Conservation (phyloP, 2,888 invertebrate species). For the Mythimna impura region DNA sequence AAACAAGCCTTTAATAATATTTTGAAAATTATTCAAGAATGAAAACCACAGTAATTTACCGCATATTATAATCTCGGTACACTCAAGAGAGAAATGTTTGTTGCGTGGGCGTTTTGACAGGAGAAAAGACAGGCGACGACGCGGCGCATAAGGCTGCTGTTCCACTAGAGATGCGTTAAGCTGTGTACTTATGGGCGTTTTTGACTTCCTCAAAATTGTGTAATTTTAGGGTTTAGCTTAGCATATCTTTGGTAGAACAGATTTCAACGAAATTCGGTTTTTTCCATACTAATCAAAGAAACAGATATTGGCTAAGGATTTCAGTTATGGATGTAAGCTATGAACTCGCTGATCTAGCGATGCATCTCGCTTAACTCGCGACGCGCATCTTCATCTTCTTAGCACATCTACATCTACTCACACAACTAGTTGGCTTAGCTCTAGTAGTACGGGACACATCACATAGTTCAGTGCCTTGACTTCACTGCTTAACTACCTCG, state of each 20-base stretch:
- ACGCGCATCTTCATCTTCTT: background rate
- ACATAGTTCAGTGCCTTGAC: background rate
- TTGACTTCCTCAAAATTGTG: too few relatives aligned
- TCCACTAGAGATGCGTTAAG: background rate
- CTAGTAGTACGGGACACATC: background rate
- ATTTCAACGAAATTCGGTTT: background rate
- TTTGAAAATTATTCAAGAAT: slow-evolving; percentile 54
- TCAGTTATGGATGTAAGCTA: too few relatives aligned
- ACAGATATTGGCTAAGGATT: background rate
- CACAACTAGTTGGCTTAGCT: background rate
- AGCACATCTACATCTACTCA: too few relatives aligned
- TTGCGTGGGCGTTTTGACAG: slow-evolving; percentile 81
- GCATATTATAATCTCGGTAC: slow-evolving; percentile 63
- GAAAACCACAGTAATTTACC: slow-evolving; percentile 64
- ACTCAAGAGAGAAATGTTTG: slow-evolving; percentile 68
- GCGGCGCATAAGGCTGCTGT: slow-evolving; percentile 72
- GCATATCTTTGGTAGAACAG: background rate
- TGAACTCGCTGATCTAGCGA: background rate
- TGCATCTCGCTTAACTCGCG: background rate
- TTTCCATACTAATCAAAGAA: background rate
- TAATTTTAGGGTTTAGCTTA: background rate
- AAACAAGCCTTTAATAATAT: slow-evolving; percentile 23
- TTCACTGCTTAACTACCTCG: background rate
- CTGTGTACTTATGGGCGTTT: background rate
- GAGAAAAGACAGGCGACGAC: slow-evolving; percentile 76